Evolutionary conservation across 1,140 invertebrate species (phyloP).

Genomic region (Varroa destructor): DNA sequence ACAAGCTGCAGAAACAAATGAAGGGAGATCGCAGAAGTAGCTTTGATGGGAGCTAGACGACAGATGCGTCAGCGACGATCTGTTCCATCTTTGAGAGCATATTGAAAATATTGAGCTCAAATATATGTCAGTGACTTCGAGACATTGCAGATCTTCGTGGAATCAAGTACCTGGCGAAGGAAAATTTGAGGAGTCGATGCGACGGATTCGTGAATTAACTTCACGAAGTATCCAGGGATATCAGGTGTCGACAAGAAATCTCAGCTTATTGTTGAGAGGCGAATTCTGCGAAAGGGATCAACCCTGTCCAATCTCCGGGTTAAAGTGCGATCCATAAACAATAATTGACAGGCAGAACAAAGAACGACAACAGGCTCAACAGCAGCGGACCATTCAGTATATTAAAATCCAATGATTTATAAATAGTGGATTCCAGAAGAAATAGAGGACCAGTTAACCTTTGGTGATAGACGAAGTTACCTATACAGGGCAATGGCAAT

Average conservation of each 20-base stretch:
- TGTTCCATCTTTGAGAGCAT: neutral
- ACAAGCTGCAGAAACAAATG: neutral
- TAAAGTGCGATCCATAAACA: neutral
- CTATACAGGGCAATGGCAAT: too few species aligned
- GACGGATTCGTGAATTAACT: constrained; percentile 5
- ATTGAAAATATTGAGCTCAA: neutral
- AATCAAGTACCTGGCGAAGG: neutral
- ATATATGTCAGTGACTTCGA: neutral
- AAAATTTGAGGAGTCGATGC: neutral
- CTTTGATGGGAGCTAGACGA: neutral
- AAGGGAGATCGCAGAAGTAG: neutral
- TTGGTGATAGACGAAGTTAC: too few species aligned
- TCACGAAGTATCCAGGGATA: constrained; percentile 2
- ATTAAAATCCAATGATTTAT: too few species aligned
- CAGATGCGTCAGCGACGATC: neutral
- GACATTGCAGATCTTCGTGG: neutral
- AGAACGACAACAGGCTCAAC: too few species aligned
- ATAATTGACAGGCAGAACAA: neutral
- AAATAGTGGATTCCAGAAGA: too few species aligned
- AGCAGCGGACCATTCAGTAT: too few species aligned
- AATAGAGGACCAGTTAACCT: too few species aligned
- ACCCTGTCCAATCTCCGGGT: neutral
- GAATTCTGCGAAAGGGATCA: neutral
- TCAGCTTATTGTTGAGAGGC: neutral
- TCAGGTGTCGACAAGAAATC: neutral